Base-by-base conservation (phyloP, 2,888 invertebrate species). In the Ametastegia equiseti region DNA sequence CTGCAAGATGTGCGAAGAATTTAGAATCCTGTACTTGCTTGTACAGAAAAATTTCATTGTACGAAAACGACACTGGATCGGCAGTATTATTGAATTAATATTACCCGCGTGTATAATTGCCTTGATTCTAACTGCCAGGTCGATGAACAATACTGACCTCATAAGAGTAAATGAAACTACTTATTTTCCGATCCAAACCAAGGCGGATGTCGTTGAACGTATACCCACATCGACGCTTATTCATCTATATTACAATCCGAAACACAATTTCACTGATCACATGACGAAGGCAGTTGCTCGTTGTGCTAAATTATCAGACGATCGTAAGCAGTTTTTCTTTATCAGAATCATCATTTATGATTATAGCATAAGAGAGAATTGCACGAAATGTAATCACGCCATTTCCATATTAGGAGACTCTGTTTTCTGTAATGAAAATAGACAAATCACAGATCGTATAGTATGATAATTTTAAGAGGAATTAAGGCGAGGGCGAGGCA, bases 1-100 rank as follows among this genome's bases (percentile, higher is more conserved):
- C 19, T 36, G 39, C 65, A 82, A 73, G 23, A 86, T 86, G 86
- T 54, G 60, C 2, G 83, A 84, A 75, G 81, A 75, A 30, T 57
- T 79, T n/a, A 86, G 86, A 81, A 86, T 88, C 23, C 88, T 90
- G 65, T 80, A 84, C n/a, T 85, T 91, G 6, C 83, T 91, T 19
- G 81, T 91, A 67, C 85, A 86, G 80, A 92, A 91, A 83, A 89
- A 91, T 81, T 84, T 85, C n/a, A 80, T 89, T n/a, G 87, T 91
- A 7, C 87, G 91, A 15, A 88, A 85, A 42, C 88, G 89, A 19
- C 88, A 91, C 69, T 91, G 90, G 90, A 87, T 88, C 71, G 81
- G 84, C 47, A 87, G 84, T 5, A 19, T 91, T 30, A 81, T 89
- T 7, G 88, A 92, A 82, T 85, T 89, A 80, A 36, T 87, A 13